Evolutionary conservation across 2,113 vertebrate genomes (phyloP).

Genomic region (Pterocles gutturalis): DNA sequence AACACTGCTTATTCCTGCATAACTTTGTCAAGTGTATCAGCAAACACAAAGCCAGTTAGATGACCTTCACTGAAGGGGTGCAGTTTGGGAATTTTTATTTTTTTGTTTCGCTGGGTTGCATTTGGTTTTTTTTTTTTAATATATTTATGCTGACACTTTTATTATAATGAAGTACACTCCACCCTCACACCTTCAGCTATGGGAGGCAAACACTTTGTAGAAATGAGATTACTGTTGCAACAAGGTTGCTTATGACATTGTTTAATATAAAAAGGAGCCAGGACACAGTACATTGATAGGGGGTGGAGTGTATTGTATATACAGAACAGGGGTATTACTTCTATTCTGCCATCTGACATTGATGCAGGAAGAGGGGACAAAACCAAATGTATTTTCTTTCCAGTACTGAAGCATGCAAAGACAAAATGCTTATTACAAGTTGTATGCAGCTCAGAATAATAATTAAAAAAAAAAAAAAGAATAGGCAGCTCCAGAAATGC

Average conservation of each 20-base stretch:
- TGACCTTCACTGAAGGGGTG: background rate
- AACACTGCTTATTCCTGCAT: background rate
- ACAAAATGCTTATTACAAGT: conserved; percentile 54
- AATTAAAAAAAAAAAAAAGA: conserved; percentile 35
- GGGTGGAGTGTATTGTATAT: conserved; percentile 36
- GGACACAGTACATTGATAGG: conserved; percentile 30
- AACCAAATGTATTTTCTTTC: conserved; percentile 37
- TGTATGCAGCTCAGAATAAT: conserved; percentile 29
- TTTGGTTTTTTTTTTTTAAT: background rate
- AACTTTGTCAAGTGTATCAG: background rate
- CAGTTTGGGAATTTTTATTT: background rate
- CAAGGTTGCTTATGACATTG: conserved; percentile 32
- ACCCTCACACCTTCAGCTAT: conserved; percentile 18
- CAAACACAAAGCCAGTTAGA: background rate
- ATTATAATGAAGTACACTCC: conserved; percentile 19
- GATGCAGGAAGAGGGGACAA: background rate
- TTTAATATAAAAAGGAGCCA: conserved; percentile 71
- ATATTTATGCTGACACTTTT: background rate
- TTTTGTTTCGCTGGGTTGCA: background rate
- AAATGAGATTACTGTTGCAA: conserved; percentile 60
- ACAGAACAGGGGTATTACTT: conserved; percentile 37
- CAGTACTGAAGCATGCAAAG: conserved; percentile 65
- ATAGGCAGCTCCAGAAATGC: conserved; percentile 56
- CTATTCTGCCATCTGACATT: conserved; percentile 22
- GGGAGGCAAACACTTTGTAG: background rate